Evolutionary conservation across 2,888 invertebrate genomes (phyloP).

Genomic region (Hanleya hanleyi): DNA sequence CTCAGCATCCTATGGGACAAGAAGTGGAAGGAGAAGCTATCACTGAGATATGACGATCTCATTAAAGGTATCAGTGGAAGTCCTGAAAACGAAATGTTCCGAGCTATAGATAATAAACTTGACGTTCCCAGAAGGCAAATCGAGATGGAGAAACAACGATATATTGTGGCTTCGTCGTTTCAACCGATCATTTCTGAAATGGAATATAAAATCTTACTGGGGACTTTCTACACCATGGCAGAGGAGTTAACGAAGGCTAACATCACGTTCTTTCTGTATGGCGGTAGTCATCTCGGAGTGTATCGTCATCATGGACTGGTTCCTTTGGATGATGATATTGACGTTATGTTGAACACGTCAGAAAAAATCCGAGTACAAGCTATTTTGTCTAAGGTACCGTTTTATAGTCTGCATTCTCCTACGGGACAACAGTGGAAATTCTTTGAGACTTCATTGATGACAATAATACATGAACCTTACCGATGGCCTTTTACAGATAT

Average conservation of each 20-base stretch:
- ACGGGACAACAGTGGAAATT: constrained; percentile 49
- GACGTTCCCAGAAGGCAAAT: constrained; percentile 1
- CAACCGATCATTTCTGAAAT: constrained; percentile 23
- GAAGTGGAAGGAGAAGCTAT: background rate
- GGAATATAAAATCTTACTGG: constrained; percentile 27
- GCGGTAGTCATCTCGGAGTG: constrained; percentile 50
- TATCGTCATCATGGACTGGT: constrained; percentile 51
- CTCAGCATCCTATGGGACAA: background rate
- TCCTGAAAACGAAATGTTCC: background rate
- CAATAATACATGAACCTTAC: constrained; percentile 37
- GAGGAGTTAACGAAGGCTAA: constrained; percentile 26
- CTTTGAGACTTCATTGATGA: constrained; percentile 34
- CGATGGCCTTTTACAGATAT: constrained; percentile 62
- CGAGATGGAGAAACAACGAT: constrained; percentile 2
- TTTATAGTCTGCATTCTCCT: constrained; percentile 33
- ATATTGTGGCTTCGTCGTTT: constrained; percentile 16
- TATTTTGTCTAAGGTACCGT: constrained; percentile 28
- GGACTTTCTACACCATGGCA: constrained; percentile 32
- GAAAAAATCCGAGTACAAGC: constrained; percentile 23
- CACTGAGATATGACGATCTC: background rate
- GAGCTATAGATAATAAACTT: background rate
- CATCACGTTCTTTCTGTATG: constrained; percentile 46
- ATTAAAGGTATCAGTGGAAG: background rate
- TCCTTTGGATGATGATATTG: constrained; percentile 59
- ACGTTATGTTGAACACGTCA: constrained; percentile 43